Evolutionary conservation across 2,797 vertebrate genomes (phyloP), one percentile per base, ranked within the genome.

Genomic region (Leptatherina wallacei): DNA sequence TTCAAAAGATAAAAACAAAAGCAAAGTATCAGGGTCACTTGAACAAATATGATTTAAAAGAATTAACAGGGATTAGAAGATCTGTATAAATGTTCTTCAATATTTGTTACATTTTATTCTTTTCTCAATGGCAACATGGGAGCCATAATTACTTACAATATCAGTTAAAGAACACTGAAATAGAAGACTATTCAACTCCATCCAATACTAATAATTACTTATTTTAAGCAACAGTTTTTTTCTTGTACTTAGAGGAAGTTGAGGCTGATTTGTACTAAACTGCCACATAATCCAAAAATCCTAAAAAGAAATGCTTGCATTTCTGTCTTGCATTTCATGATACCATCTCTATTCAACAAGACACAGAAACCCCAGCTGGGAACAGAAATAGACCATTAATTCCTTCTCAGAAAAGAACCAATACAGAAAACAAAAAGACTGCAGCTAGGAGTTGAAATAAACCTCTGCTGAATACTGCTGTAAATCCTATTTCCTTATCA

Each of bases 401-500:
- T 80, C 69, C 66, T 78, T 47, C 40, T 70, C 60, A 74, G 36
- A 71, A 61, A 51, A 80, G 67, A 85, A 70, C 65, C 65, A 74
- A 80, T 55, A 55, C 65, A 81, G 80, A 74, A 80, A 89, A 85
- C 68, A 73, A 76, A 44, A 69, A 70, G 70, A 73, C 71, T 77
- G 69, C 76, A 70, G 63, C 76, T 24, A 57, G 10, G 64, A 86
- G 78, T 85, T 69, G 61, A 80, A 84, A 85, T 81, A 86, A 88
- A 82, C 73, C 85, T 78, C 84, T 22, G 70, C 78, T 86, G 84
- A 90, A 87, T 82, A 75, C 74, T 76, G 68, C 62, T 54, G 79
- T 84, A 81, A 88, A 89, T 88, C 80, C 72, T 68, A 86, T 86
- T 86, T 88, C 77, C 85, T 91, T 88, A 89, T 90, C 85, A 84